Evolutionary conservation across 2,888 invertebrate genomes (phyloP), one percentile per base, ranked within the genome.

Genomic region (Leptopilina myrica): DNA sequence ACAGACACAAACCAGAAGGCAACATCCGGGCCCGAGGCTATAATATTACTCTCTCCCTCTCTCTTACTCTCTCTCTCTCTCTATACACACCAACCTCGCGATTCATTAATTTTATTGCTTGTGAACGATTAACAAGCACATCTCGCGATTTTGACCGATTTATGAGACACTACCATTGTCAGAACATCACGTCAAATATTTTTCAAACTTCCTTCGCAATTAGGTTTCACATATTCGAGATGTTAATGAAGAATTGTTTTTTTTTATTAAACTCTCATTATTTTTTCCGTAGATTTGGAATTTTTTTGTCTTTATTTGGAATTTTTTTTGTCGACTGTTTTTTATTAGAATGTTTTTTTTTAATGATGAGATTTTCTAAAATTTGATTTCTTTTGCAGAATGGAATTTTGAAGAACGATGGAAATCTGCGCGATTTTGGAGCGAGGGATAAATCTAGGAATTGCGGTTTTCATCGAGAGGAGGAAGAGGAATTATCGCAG

Each of bases 1-100:
- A 83, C 87, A 86, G 86, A 88, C 86, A 84, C 86, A 84, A 85
- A 88, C 86, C 84, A 87, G 49, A 11, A 85, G 88, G 87, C 88
- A 83, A 89, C 90, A 90, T 90, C 91, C 90, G 90, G 88, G 86
- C 90, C 88, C 85, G 79, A 85, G 87, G 88, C 86, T 87, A 82
- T 82, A 83, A 43, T 43, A 43, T 43, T 43, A 43, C 43, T 43
- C 43, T 43, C 43, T 43, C 43, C 0, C 43, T 8, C 3, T 33
- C 43, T 43, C 3, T 26, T n/a, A n/a, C n/a, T 20, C 20, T 20
- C 43, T 7, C 43, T 43, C 43, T 43, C 43, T 5, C 43, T 43
- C 3, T 33, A 33, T 43, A 78, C 81, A 78, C 49, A 9, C 49
- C 49, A 8, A 49, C 78, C 69, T 84, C 84, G 86, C 89, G 88